phyloP scores from a whole-genome alignment of 2,797 vertebrate genomes.

The Sarcoramphus papa region DNA sequence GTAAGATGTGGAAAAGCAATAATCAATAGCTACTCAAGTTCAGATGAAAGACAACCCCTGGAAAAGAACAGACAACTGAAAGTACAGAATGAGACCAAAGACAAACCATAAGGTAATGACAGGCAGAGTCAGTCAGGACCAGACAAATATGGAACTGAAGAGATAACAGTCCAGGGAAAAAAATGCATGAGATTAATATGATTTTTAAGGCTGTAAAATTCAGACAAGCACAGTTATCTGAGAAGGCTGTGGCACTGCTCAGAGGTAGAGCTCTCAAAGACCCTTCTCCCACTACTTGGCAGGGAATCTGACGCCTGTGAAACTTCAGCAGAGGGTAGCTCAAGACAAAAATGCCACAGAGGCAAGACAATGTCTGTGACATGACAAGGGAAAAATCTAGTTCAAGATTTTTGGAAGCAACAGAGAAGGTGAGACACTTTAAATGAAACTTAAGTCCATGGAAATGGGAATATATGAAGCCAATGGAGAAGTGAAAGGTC shows the following conservation, averaged over 20 bases:
- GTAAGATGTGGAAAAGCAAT: neutral
- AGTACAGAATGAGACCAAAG: neutral
- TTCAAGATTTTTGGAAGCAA: neutral
- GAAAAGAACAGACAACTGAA: neutral
- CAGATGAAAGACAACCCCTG: neutral
- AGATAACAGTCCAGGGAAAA: neutral
- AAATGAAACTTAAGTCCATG: neutral
- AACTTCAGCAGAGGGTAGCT: neutral
- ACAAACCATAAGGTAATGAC: neutral
- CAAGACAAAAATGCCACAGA: neutral
- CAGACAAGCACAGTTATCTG: neutral
- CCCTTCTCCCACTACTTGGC: neutral
- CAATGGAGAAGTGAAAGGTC: neutral
- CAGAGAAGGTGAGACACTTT: neutral
- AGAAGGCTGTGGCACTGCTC: neutral
- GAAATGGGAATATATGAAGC: neutral
- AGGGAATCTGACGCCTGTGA: neutral
- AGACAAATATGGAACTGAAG: neutral
- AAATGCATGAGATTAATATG: neutral
- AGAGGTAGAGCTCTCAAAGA: neutral
- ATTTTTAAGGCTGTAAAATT: constrained; percentile 7
- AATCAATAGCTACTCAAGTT: neutral
- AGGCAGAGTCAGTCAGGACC: neutral
- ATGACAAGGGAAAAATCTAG: neutral
- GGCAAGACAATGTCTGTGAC: neutral